These are phyloP conservation scores for Drosophila trapezifrons DNA, from an alignment of 1,140 invertebrate genomes.

Conservation along the genomic window DNA sequence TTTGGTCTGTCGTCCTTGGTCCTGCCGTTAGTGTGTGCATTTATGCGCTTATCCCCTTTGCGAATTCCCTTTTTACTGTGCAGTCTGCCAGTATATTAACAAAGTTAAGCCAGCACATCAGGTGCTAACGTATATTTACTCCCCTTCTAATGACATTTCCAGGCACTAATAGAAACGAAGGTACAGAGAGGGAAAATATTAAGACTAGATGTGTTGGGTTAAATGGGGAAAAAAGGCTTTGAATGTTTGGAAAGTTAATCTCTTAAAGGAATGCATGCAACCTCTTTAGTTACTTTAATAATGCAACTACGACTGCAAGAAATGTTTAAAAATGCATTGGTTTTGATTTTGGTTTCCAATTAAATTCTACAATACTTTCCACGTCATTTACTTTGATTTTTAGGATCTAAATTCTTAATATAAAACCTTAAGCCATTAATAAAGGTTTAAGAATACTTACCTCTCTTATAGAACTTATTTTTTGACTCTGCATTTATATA, in stretches of 20 bases:
- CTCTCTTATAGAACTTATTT: too few species aligned
- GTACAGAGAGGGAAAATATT: constrained; percentile 7
- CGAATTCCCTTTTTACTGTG: constrained; percentile 49
- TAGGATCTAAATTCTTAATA: too few species aligned
- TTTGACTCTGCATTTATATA: too few species aligned
- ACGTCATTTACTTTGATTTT: not conserved
- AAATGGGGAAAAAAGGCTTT: not conserved
- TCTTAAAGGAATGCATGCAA: not conserved
- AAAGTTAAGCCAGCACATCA: constrained; percentile 44
- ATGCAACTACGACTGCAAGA: too few species aligned
- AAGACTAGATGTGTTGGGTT: too few species aligned
- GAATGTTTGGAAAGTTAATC: too few species aligned
- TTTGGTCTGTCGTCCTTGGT: not conserved
- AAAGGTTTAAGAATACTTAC: not conserved
- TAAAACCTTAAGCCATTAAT: too few species aligned
- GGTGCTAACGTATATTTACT: constrained; percentile 30
- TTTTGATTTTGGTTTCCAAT: not conserved
- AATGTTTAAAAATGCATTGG: not conserved
- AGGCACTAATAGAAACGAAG: constrained; percentile 34
- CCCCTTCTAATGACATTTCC: constrained; percentile 40
- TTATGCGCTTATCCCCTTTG: constrained; percentile 55
- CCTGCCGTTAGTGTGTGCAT: constrained; percentile 22
- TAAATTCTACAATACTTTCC: not conserved
- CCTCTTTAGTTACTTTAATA: not conserved
- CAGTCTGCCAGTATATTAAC: constrained; percentile 45